Evolutionary conservation across 2,113 vertebrate genomes (phyloP).

Genomic region (Callionymus lyra): DNA sequence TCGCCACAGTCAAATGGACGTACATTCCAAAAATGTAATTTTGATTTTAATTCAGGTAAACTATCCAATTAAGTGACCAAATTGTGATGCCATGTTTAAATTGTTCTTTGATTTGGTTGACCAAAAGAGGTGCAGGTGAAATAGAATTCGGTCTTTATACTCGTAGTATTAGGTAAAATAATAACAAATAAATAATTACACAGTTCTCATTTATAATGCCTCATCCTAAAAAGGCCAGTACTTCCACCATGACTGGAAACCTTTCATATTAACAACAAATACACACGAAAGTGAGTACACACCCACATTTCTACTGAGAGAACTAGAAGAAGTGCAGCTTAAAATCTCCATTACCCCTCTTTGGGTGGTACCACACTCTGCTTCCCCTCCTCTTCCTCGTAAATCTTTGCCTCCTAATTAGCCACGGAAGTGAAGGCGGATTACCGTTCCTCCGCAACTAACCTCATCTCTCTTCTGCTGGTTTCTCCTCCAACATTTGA

Average conservation of each 20-base stretch:
- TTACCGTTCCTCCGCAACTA: slow-evolving; percentile 33
- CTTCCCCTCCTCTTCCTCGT: slow-evolving; percentile 32
- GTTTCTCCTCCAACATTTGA: slow-evolving; percentile 25
- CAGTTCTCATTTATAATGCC: too few relatives aligned
- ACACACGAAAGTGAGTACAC: slow-evolving; percentile 19
- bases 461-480: slow-evolving; percentile 40
- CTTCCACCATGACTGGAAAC: slow-evolving; percentile 40
- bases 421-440: slow-evolving; percentile 34
- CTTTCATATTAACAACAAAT: slow-evolving; percentile 37
- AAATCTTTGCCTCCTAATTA: slow-evolving; percentile 43
- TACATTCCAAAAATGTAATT: too few relatives aligned
- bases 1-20: too few relatives aligned
- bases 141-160: too few relatives aligned
- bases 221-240: slow-evolving; percentile 30
- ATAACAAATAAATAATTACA: too few relatives aligned
- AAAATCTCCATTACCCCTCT: slow-evolving; percentile 39
- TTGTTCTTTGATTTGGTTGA: too few relatives aligned
- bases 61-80: too few relatives aligned
- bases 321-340: slow-evolving; percentile 8
- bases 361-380: slow-evolving; percentile 33
- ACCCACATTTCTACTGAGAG: slow-evolving; percentile 11
- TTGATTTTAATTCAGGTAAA: too few relatives aligned
- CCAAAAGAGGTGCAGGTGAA: too few relatives aligned
- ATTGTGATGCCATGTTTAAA: too few relatives aligned
- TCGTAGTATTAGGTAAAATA: too few relatives aligned